Evolutionary conservation across 2,113 vertebrate genomes (phyloP).

Genomic region (Leucopsar rothschildi): DNA sequence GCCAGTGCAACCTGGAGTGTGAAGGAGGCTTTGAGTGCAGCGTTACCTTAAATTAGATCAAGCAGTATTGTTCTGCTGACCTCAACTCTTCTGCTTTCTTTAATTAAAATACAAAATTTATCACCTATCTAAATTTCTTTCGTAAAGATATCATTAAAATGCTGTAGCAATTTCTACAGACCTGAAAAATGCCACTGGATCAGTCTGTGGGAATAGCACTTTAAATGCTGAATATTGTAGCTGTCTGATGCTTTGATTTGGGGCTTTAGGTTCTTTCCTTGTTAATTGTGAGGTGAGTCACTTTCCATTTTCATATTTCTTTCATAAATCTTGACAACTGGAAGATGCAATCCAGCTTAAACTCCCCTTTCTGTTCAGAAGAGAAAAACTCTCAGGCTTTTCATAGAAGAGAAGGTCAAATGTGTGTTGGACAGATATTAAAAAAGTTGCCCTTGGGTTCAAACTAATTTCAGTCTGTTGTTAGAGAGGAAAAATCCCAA

Average conservation of each 20-base stretch:
- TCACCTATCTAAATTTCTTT: not conserved
- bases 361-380: not conserved
- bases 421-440: conserved; percentile 26
- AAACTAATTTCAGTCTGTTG: conserved; percentile 39
- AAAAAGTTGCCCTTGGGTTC: conserved; percentile 47
- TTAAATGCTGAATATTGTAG: not conserved
- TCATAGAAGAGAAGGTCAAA: conserved; percentile 9
- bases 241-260: conserved; percentile 29
- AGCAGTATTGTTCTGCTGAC: not conserved
- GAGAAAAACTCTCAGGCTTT: not conserved
- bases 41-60: not conserved
- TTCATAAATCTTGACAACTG: conserved; percentile 1
- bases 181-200: not conserved
- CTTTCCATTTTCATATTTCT: conserved; percentile 38
- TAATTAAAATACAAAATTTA: not conserved
- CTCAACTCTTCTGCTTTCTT: not conserved
- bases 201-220: not conserved
- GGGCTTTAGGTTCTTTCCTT: not conserved
- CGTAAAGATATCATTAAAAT: conserved; percentile 15
- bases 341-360: conserved; percentile 21
- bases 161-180: not conserved
- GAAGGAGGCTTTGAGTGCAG: not conserved
- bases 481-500: not conserved
- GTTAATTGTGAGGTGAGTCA: conserved; percentile 31
- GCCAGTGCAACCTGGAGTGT: not conserved